These are phyloP conservation scores for Brienomyrus brachyistius DNA, from an alignment of 2,113 vertebrate species.

Conservation along the genomic window DNA sequence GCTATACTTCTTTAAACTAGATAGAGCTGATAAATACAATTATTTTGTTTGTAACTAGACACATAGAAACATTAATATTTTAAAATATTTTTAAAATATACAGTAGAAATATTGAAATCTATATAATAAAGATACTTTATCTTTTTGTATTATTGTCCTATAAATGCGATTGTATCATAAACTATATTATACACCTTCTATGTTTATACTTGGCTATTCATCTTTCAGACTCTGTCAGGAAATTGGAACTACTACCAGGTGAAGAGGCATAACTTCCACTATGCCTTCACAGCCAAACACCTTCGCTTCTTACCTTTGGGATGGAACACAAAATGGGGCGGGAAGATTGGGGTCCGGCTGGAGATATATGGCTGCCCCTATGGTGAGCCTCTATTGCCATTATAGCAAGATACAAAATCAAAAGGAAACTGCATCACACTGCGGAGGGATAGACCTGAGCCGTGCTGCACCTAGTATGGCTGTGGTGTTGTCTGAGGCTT, in stretches of 20 bases:
- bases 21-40: not conserved
- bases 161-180: not conserved
- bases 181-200: not conserved
- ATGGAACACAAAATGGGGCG: constrained; percentile 80
- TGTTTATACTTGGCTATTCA: not conserved
- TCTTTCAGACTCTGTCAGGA: constrained; percentile 81
- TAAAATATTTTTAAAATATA: not conserved
- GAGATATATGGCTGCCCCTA: constrained; percentile 89
- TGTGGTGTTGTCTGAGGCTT: not conserved
- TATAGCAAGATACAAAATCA: not conserved
- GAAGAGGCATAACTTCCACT: constrained; percentile 85
- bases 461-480: not conserved
- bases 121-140: not conserved
- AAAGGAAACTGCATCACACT: not conserved
- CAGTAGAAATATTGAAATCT: not conserved
- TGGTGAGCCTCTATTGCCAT: constrained; percentile 59
- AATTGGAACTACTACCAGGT: constrained; percentile 92
- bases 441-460: not conserved
- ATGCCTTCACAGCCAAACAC: constrained; percentile 87
- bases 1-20: not conserved
- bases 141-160: not conserved
- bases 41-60: not conserved
- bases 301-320: constrained; percentile 86
- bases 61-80: not conserved
- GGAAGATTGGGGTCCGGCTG: constrained; percentile 86